Base-by-base conservation (phyloP, 1,140 invertebrate genomes). In the Calliphora vicina region DNA sequence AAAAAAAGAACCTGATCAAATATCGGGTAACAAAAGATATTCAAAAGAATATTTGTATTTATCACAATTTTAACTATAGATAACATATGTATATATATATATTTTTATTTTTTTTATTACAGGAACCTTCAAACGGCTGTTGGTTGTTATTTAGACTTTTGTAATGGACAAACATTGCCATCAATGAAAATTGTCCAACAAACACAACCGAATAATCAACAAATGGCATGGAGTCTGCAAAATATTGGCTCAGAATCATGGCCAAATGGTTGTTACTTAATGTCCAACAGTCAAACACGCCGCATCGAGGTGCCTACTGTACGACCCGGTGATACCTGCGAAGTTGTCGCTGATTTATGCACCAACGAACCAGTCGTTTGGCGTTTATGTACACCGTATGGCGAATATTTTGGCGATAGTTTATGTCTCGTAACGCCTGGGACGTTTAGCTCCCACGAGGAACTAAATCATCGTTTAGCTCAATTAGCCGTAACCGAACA, bases 91-190 rank as follows among this genome's bases (percentile, higher is more conserved):
- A n/a, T n/a, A n/a, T n/a, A n/a, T n/a, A n/a, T n/a, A n/a, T n/a
- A n/a, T n/a, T n/a, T n/a, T n/a, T n/a, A n/a, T n/a, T n/a, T n/a
- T 35, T 35, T 10, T 35, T 1, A 67, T 25, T 67, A 0, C 27
- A 98, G 97, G 97, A 99, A 99, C 92, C 92, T 99, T 74, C 97
- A 99, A 92, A 96, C 96, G 85, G 98, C 98, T 74, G 94, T 99
- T 86, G 96, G 98, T 91, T 97, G 97, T 86, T 99, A 99, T 90
- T 96, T 98, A 92, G 98, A 99, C 91, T 95, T 95, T 86, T 92
- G 93, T 83, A 88, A 87, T 50, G 85, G 87, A 57, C 87, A 89
- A 81, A 88, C 86, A 13, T 88, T 96, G 81, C 96, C 96, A 8
- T 93, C 93, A 27, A 97, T 98, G 96, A 92, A 93, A 9, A 92